phyloP scores from a whole-genome alignment of 2,113 vertebrate genomes.

The Pampusana beccarii region DNA sequence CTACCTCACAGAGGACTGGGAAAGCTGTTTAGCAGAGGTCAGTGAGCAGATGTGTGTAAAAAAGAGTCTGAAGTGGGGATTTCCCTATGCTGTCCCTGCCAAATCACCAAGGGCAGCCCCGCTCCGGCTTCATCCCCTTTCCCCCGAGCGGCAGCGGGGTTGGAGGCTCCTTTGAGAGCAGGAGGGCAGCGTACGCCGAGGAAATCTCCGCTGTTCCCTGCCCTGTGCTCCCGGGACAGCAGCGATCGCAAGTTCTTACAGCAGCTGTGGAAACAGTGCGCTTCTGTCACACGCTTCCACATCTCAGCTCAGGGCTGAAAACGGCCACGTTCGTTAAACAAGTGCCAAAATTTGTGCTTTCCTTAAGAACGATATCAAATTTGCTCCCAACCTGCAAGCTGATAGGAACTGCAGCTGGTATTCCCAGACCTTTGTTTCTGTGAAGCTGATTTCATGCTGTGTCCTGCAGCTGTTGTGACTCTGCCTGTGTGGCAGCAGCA shows the following conservation, averaged over 20 bases:
- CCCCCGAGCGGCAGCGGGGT: neutral
- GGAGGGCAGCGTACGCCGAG: neutral
- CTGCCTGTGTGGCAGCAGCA: neutral
- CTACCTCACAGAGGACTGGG: neutral
- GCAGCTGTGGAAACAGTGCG: neutral
- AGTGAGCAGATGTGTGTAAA: fast-evolving
- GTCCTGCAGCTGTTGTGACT: slow-evolving; percentile 11
- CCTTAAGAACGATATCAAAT: neutral
- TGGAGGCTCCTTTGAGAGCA: neutral
- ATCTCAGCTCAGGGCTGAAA: neutral
- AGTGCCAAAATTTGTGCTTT: neutral
- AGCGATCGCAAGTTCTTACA: neutral
- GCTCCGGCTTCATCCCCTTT: neutral
- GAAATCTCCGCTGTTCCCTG: neutral
- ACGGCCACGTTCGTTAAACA: fast-evolving
- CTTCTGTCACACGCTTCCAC: no score
- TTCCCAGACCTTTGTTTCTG: neutral
- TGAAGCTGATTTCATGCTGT: neutral
- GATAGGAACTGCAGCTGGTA: neutral
- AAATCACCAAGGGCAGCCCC: neutral
- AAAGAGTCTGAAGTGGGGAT: neutral
- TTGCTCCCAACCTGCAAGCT: neutral
- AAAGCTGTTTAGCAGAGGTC: neutral
- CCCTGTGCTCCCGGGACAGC: neutral
- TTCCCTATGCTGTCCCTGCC: neutral